phyloP scores from a whole-genome alignment of 2,113 vertebrate genomes.

The Xiphorhynchus elegans region DNA sequence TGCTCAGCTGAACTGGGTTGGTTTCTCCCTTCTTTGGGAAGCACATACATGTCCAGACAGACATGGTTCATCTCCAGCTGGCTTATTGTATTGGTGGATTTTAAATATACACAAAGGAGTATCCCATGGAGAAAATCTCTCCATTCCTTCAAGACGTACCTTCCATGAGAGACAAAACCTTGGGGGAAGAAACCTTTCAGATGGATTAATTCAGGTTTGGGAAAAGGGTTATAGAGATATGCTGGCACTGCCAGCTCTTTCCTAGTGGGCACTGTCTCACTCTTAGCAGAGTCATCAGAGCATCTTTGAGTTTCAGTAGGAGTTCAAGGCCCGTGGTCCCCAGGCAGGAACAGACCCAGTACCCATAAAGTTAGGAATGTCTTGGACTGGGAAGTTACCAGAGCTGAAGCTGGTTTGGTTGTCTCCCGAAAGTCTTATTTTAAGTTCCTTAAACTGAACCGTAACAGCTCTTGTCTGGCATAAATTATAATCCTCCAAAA shows the following conservation, averaged over 20 bases:
- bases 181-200: neutral
- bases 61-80: neutral
- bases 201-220: neutral
- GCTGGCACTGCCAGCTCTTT: neutral
- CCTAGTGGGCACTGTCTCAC: neutral
- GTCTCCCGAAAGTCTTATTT: slow-evolving; percentile 47
- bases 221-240: neutral
- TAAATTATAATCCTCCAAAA: slow-evolving; percentile 56
- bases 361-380: neutral
- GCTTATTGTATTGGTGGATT: neutral
- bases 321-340: neutral
- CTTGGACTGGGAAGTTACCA: slow-evolving; percentile 9
- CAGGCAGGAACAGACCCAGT: neutral
- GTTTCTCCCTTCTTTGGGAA: neutral
- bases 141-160: neutral
- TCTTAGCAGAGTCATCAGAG: neutral
- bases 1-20: neutral
- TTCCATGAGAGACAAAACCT: neutral
- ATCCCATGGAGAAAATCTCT: neutral
- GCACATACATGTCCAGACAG: neutral
- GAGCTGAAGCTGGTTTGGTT: slow-evolving; percentile 44
- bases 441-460: slow-evolving; percentile 24
- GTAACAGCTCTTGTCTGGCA: slow-evolving; percentile 38
- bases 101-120: neutral
- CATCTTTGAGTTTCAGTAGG: neutral